These are phyloP conservation scores for Neogale vison DNA, from an alignment of 2,113 vertebrate species.

Conservation along the genomic window DNA sequence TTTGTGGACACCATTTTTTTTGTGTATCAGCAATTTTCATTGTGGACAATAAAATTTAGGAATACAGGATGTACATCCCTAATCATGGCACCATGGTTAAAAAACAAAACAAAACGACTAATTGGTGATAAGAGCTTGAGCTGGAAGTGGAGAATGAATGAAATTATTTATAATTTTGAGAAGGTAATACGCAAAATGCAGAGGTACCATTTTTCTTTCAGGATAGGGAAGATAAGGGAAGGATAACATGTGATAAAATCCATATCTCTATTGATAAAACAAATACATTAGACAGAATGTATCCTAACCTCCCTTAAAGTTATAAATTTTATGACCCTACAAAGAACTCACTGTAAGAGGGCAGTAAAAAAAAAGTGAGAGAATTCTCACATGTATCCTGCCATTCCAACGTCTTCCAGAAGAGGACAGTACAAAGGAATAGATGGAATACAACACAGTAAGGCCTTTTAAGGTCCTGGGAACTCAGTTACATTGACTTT, in stretches of 20 bases:
- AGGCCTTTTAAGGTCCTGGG: not conserved
- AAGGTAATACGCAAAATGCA: not conserved
- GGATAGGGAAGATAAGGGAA: not conserved
- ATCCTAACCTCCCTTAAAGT: not conserved
- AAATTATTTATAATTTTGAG: not conserved
- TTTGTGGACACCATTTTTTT: not conserved
- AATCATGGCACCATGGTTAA: not conserved
- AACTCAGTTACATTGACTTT: not conserved
- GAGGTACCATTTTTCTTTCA: not conserved
- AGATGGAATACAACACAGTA: not conserved
- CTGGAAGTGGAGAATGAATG: not conserved
- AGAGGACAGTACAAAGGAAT: not conserved
- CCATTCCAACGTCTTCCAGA: not conserved
- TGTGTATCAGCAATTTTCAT: not conserved
- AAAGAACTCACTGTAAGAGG: not conserved
- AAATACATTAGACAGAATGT: not conserved
- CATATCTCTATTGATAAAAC: not conserved
- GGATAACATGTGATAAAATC: not conserved
- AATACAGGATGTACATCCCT: not conserved
- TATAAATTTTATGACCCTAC: not conserved
- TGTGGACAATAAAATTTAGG: not conserved
- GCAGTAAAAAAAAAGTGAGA: not conserved
- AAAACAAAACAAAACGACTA: not conserved
- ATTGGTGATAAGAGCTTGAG: not conserved
- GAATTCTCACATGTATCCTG: fast-evolving